phyloP scores from a whole-genome alignment of 2,113 vertebrate genomes.

The Phyllostomus hastatus region DNA sequence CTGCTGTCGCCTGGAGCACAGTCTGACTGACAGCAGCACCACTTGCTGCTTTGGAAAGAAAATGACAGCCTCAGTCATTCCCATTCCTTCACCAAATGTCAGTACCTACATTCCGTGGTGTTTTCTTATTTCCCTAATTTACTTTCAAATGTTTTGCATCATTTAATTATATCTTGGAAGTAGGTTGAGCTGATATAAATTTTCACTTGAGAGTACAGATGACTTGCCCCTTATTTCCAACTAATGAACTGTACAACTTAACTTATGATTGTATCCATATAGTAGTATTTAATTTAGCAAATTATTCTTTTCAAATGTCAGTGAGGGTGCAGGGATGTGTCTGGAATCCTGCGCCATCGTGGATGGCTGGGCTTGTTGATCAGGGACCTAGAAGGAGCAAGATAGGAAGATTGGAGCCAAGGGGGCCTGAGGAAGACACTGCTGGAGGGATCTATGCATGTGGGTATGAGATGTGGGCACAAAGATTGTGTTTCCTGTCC shows the following conservation, averaged over 20 bases:
- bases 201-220: background rate
- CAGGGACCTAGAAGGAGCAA: background rate
- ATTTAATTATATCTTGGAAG: constrained; percentile 40
- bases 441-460: background rate
- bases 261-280: background rate
- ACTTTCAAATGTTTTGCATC: constrained; percentile 5
- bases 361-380: background rate
- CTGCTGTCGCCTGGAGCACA: background rate
- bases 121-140: background rate
- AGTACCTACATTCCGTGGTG: background rate
- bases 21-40: background rate
- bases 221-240: background rate
- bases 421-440: background rate
- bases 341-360: background rate
- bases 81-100: background rate
- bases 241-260: background rate
- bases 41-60: background rate
- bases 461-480: background rate
- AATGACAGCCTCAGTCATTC: background rate
- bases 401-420: background rate
- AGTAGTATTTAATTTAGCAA: background rate
- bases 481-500: background rate
- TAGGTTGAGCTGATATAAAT: background rate
- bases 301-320: background rate
- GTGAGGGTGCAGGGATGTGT: too few species aligned